These are phyloP conservation scores for Bombus fervidus DNA, from an alignment of 1,140 invertebrate genomes.

Conservation along the genomic window DNA sequence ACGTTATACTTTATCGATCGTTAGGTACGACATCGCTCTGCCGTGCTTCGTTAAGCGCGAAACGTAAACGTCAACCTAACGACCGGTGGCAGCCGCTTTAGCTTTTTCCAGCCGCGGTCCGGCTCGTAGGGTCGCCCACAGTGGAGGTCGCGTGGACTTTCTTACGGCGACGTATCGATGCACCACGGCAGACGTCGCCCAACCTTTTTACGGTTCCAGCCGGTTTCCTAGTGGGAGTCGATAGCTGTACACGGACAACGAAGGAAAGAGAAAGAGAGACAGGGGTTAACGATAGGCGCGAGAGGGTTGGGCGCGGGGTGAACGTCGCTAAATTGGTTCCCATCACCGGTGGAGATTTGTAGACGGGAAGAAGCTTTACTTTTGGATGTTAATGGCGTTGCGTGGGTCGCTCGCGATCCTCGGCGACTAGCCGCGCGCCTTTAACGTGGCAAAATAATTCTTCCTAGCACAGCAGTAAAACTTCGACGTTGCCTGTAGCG, in stretches of 20 bases:
- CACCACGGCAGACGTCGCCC: slow-evolving; percentile 20
- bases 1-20: slow-evolving; percentile 60
- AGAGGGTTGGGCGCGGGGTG: slow-evolving; percentile 14
- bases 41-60: slow-evolving; percentile 54
- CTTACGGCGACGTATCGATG: slow-evolving; percentile 47
- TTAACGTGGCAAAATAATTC: slow-evolving; percentile 11
- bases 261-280: background rate
- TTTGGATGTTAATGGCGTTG: slow-evolving; percentile 48
- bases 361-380: slow-evolving; percentile 32
- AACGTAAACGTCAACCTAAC: slow-evolving; percentile 56
- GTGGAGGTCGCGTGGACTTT: slow-evolving; percentile 42
- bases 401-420: slow-evolving; percentile 29
- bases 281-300: slow-evolving; percentile 39
- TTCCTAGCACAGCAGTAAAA: slow-evolving; percentile 7
- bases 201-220: slow-evolving; percentile 28
- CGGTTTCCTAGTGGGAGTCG: slow-evolving; percentile 37
- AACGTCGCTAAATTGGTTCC: slow-evolving; percentile 39
- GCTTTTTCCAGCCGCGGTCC: slow-evolving; percentile 26
- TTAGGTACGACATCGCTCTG: slow-evolving; percentile 55
- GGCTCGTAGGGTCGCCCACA: slow-evolving; percentile 40
- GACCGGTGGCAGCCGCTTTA: slow-evolving; percentile 53
- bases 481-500: background rate
- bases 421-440: background rate
- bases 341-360: slow-evolving; percentile 36
- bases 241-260: background rate